Conservation (phyloP, 2,113 vertebrate species). For the Gadus macrocephalus region DNA sequence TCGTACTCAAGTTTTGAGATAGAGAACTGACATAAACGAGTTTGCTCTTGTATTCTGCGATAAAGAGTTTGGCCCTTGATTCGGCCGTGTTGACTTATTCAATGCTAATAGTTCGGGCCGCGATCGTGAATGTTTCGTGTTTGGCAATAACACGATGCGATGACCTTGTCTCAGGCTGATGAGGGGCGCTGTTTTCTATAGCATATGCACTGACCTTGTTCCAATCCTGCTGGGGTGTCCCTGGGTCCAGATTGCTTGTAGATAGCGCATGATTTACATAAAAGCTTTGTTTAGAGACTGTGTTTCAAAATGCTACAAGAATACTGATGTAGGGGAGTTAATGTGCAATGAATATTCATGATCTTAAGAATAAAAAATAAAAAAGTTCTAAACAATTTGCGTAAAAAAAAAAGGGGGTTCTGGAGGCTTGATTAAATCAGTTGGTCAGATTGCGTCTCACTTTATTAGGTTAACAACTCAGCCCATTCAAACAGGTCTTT, state of each 20-base stretch:
- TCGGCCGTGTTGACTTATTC: neutral
- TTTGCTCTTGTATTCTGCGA: no score
- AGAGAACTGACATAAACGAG: no score
- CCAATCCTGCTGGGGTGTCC: slow-evolving; percentile 37
- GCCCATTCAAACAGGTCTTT: slow-evolving; percentile 17
- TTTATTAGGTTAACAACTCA: slow-evolving; percentile 44
- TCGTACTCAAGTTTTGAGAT: no score
- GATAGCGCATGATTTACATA: slow-evolving; percentile 59
- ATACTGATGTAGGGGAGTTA: slow-evolving; percentile 55
- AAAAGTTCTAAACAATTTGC: slow-evolving; percentile 34
- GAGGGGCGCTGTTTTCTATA: slow-evolving; percentile 29
- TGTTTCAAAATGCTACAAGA: slow-evolving; percentile 49
- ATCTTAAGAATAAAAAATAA: slow-evolving; percentile 14
- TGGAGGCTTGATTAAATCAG: slow-evolving; percentile 31
- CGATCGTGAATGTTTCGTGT: slow-evolving; percentile 7
- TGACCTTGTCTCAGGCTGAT: slow-evolving; percentile 60
- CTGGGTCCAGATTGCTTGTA: slow-evolving; percentile 51
- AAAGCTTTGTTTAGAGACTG: slow-evolving; percentile 48
- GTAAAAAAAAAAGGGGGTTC: slow-evolving; percentile 31
- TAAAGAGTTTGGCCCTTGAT: neutral
- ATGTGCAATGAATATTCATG: slow-evolving; percentile 66
- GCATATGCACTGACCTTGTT: slow-evolving; percentile 49
- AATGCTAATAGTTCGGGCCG: slow-evolving; percentile 14
- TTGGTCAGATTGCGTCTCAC: slow-evolving; percentile 26
- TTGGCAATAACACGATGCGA: slow-evolving; percentile 18